Evolutionary conservation across 2,113 vertebrate species (phyloP).

Genomic region (Dicentrarchus labrax): DNA sequence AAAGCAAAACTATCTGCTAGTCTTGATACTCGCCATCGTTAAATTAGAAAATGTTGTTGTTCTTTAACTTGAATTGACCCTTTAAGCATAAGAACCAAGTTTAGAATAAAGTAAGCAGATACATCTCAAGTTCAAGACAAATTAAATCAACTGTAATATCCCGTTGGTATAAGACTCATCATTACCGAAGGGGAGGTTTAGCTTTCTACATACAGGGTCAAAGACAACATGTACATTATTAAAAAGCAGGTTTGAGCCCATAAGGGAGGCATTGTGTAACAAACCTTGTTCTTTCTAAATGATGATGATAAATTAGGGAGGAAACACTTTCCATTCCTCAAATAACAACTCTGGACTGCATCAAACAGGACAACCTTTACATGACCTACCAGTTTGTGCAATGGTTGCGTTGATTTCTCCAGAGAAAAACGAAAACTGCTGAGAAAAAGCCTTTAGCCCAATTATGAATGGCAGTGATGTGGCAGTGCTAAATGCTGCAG

Average conservation of each 20-base stretch:
- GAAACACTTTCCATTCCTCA: conserved; percentile 34
- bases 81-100: neutral
- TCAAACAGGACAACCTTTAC: conserved; percentile 23
- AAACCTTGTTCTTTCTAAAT: neutral
- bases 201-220: neutral
- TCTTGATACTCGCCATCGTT: no score
- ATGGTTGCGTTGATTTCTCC: conserved; percentile 18
- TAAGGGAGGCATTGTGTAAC: neutral
- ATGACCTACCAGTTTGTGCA: conserved; percentile 26
- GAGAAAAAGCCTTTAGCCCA: conserved; percentile 25
- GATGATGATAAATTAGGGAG: conserved; percentile 12
- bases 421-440: conserved; percentile 17
- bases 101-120: neutral
- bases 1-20: no score
- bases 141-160: neutral
- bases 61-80: neutral
- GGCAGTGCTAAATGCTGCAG: conserved; percentile 32
- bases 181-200: neutral
- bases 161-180: neutral
- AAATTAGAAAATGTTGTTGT: neutral
- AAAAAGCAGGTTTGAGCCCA: neutral
- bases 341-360: conserved; percentile 15
- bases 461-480: conserved; percentile 1
- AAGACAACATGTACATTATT: neutral
- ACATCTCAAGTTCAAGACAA: neutral